phyloP scores from a whole-genome alignment of 2,797 vertebrate genomes.

The Macrochelys suwanniensis region DNA sequence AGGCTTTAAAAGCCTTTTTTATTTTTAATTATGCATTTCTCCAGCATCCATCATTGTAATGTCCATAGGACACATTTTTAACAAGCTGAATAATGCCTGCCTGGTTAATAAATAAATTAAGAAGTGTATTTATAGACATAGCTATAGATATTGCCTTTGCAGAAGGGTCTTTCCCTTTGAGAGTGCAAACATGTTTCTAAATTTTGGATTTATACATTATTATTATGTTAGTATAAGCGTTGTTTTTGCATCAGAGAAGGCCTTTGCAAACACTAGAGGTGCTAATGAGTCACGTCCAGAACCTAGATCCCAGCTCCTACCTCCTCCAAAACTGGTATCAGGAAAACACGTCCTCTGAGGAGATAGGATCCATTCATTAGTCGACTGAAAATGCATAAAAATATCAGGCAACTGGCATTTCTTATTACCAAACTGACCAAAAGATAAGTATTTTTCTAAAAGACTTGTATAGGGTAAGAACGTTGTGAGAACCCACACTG shows the following conservation, averaged over 20 bases:
- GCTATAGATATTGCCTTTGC: slow-evolving; percentile 1
- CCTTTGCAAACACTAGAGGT: slow-evolving; percentile 58
- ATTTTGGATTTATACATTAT: background rate
- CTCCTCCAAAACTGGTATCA: background rate
- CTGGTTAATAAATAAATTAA: slow-evolving; percentile 56
- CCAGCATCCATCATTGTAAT: slow-evolving; percentile 64
- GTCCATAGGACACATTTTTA: slow-evolving; percentile 67
- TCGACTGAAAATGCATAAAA: background rate
- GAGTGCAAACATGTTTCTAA: background rate
- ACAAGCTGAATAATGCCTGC: slow-evolving; percentile 55
- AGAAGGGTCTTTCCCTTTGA: background rate
- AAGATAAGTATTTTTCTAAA: slow-evolving; percentile 41
- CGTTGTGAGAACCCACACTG: background rate
- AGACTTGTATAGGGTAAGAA: background rate
- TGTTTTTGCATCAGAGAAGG: slow-evolving; percentile 13
- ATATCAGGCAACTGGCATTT: slow-evolving; percentile 9
- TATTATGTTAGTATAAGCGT: background rate
- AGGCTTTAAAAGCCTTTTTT: slow-evolving; percentile 83
- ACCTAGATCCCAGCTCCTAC: background rate
- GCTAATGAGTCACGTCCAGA: slow-evolving; percentile 36
- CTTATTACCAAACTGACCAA: background rate
- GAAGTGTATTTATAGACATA: slow-evolving; percentile 28
- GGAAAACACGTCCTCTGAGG: background rate
- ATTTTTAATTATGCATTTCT: slow-evolving; percentile 85
- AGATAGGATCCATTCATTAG: background rate